A percentile compares a stretch with the other conserved stretches of the same genome.
Evolutionary conservation across 2,888 invertebrate species (phyloP).

Genomic region (Drosophila heteroneura): DNA sequence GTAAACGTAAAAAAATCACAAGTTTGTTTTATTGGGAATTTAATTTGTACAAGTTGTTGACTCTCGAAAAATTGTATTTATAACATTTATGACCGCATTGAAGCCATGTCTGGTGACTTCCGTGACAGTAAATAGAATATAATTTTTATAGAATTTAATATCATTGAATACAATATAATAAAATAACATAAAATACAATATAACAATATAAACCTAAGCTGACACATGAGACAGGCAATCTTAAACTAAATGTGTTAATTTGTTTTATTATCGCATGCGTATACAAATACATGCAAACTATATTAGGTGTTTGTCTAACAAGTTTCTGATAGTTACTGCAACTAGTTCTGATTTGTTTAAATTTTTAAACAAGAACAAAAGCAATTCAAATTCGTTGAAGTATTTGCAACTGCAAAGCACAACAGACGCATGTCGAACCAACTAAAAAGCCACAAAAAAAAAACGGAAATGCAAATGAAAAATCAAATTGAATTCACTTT

Average conservation of each 20-base stretch:
- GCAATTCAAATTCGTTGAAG: slow-evolving; percentile 5
- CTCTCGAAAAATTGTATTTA: not conserved
- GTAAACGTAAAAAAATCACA: not conserved
- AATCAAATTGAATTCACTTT: slow-evolving; percentile 70
- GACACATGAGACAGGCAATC: too few relatives aligned
- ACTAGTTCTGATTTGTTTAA: not conserved
- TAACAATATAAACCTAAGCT: not conserved
- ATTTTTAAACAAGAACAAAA: slow-evolving; percentile 7
- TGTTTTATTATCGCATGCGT: not conserved
- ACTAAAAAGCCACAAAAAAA: slow-evolving; percentile 32
- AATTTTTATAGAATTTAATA: not conserved
- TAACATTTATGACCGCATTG: not conserved
- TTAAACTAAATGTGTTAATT: not conserved
- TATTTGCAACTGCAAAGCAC: slow-evolving; percentile 41
- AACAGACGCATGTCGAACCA: slow-evolving; percentile 28
- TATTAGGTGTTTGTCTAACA: not conserved
- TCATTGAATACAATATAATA: not conserved
- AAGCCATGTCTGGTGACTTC: not conserved
- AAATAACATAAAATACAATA: not conserved
- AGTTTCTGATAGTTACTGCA: not conserved
- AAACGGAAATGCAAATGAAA: slow-evolving; percentile 45
- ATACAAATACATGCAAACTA: not conserved
- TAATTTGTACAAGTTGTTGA: not conserved
- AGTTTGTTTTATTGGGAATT: not conserved
- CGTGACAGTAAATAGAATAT: not conserved